Evolutionary conservation across 2,797 vertebrate genomes (phyloP).

Genomic region (Pangasius krempfi): DNA sequence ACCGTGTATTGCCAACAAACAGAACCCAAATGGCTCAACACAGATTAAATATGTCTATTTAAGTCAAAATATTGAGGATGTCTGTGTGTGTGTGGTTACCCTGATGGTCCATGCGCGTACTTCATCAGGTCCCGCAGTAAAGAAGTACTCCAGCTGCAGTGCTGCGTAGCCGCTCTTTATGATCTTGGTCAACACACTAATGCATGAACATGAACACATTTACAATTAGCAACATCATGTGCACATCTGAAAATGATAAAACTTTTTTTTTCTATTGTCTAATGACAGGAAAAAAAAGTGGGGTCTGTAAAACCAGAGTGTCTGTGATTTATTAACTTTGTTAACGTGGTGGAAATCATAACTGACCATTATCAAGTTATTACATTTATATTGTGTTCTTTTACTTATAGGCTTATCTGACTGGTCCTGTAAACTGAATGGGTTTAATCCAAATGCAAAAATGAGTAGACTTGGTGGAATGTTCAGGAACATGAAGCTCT

Average conservation of each 20-base stretch:
- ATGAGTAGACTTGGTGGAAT: background rate
- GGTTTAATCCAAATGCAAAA: background rate
- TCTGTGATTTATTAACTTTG: background rate
- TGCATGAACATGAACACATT: slow-evolving; percentile 65
- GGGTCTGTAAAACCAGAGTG: background rate
- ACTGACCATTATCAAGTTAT: background rate
- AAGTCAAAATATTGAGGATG: background rate
- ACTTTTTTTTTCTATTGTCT: background rate
- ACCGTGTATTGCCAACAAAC: background rate
- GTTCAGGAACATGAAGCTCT: background rate
- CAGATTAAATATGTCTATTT: background rate
- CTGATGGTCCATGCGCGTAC: slow-evolving; percentile 97
- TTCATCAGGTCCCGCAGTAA: slow-evolving; percentile 98
- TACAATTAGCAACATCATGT: background rate
- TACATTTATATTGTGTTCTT: background rate
- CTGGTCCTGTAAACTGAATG: background rate
- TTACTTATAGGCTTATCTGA: background rate
- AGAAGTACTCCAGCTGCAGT: slow-evolving; percentile 99
- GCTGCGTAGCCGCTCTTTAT: slow-evolving; percentile 95
- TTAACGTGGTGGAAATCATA: background rate
- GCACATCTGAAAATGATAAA: background rate
- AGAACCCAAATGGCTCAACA: background rate
- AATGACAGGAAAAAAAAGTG: background rate
- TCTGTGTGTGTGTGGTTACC: slow-evolving; percentile 60
- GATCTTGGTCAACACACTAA: slow-evolving; percentile 95